Conservation (phyloP, 2,113 vertebrate species). For the Ptyas mucosa region DNA sequence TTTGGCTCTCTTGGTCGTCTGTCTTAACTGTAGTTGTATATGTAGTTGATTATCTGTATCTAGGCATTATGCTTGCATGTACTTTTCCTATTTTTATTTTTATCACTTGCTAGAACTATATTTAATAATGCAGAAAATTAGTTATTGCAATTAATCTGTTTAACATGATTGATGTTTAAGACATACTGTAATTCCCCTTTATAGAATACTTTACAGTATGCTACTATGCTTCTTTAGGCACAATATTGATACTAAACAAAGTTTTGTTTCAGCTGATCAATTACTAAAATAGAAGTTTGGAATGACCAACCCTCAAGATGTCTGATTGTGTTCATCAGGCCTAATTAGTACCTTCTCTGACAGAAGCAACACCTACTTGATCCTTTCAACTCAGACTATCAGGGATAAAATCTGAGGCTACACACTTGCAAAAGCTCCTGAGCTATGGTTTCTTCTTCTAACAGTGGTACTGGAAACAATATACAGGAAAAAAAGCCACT, state of each 20-base stretch:
- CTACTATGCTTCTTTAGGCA: background rate
- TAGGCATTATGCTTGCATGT: background rate
- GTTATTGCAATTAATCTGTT: background rate
- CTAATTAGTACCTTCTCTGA: background rate
- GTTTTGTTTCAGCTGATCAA: background rate
- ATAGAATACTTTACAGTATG: background rate
- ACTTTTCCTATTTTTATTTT: background rate
- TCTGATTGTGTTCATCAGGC: background rate
- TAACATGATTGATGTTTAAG: background rate
- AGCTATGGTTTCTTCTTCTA: background rate
- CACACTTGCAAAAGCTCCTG: background rate
- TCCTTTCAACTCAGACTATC: background rate
- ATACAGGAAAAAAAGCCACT: background rate
- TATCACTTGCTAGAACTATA: background rate
- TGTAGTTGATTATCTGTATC: background rate
- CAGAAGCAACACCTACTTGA: background rate
- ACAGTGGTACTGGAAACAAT: background rate
- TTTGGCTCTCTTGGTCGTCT: background rate
- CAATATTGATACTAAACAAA: background rate
- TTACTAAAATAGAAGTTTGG: background rate
- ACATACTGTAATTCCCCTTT: background rate
- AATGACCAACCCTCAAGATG: background rate
- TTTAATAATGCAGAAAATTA: background rate
- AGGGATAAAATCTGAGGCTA: background rate
- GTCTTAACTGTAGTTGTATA: background rate